A percentile compares a stretch with the other conserved stretches of the same genome.
Conservation (phyloP, 2,797 vertebrate species). For the Discoglossus pictus region DNA sequence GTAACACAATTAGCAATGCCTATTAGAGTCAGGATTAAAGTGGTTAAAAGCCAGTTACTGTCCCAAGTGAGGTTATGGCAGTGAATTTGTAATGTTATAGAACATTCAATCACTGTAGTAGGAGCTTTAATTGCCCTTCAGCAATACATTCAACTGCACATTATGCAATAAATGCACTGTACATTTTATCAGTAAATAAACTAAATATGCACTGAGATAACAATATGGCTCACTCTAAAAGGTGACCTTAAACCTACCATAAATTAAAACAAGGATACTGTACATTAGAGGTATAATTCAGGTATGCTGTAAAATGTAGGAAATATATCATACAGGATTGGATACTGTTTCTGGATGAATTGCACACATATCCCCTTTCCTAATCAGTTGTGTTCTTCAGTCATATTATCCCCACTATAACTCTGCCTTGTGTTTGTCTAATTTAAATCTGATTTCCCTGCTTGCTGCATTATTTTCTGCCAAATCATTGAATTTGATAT, state of each 20-base stretch:
- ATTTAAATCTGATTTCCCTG: conserved; percentile 14
- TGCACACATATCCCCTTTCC: neutral
- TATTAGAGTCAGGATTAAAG: conserved; percentile 53
- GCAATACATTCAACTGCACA: conserved; percentile 38
- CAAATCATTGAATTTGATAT: conserved; percentile 28
- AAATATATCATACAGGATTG: neutral
- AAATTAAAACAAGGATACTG: neutral
- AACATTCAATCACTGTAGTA: conserved; percentile 48
- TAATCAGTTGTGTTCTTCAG: conserved; percentile 3
- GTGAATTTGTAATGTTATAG: conserved; percentile 50
- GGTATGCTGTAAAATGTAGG: conserved; percentile 6
- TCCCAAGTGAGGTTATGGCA: conserved; percentile 52
- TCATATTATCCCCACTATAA: conserved; percentile 5
- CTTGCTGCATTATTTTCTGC: conserved; percentile 33
- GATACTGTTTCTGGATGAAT: conserved; percentile 4
- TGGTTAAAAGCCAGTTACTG: conserved; percentile 53
- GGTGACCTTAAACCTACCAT: neutral
- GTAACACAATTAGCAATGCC: conserved; percentile 52
- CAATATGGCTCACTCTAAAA: conserved; percentile 4
- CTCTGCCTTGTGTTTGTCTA: conserved; percentile 32
- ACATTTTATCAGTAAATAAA: conserved; percentile 38
- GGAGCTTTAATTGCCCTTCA: conserved; percentile 50
- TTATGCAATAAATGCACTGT: conserved; percentile 38
- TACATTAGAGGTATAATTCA: conserved; percentile 4
- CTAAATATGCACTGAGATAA: conserved; percentile 20